Evolutionary conservation across 2,888 invertebrate species (phyloP).

Genomic region (Cylindroiulus punctatus): DNA sequence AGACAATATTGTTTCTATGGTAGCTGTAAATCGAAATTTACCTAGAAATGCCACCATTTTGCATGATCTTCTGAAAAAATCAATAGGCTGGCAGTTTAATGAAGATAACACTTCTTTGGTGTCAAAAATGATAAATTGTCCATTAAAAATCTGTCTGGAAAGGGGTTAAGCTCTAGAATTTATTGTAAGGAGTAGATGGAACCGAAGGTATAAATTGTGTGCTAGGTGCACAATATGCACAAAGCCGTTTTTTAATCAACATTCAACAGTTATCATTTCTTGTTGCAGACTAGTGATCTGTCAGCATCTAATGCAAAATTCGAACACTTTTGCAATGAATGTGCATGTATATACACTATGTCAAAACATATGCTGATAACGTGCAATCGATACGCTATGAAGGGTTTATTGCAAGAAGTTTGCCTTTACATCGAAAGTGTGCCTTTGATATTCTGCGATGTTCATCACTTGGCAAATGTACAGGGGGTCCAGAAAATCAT

Average conservation of each 20-base stretch:
- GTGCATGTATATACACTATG: too few relatives aligned
- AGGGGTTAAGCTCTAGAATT: neutral
- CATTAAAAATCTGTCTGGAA: neutral
- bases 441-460: too few relatives aligned
- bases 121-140: constrained; percentile 4
- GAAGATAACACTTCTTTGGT: neutral
- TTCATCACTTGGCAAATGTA: too few relatives aligned
- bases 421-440: too few relatives aligned
- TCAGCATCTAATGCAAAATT: too few relatives aligned
- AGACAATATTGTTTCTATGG: neutral
- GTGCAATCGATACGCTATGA: too few relatives aligned
- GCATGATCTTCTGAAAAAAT: neutral
- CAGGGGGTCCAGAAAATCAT: too few relatives aligned
- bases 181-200: neutral
- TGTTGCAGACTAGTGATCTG: too few relatives aligned
- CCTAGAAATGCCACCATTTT: neutral
- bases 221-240: neutral
- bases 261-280: neutral
- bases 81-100: neutral
- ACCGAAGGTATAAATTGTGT: neutral
- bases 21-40: neutral
- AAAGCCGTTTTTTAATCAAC: neutral
- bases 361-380: too few relatives aligned
- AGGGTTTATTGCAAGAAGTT: too few relatives aligned
- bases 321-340: too few relatives aligned